A percentile compares a stretch with the other conserved stretches of the same genome.
These are phyloP conservation scores for Phyllopteryx taeniolatus DNA, from an alignment of 2,113 vertebrate species.

Conservation along the genomic window DNA sequence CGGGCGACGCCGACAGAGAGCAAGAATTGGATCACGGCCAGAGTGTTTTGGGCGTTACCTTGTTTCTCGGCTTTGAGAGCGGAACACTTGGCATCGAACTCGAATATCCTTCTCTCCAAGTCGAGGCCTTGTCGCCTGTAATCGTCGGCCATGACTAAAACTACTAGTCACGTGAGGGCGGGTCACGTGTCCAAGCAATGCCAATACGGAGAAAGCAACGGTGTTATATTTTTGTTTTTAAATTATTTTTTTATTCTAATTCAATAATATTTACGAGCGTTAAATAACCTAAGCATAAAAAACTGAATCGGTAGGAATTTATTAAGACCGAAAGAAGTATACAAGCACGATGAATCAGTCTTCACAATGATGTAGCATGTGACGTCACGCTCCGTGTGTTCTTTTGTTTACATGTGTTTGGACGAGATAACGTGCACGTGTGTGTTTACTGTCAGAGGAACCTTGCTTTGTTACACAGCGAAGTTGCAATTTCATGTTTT, in stretches of 20 bases:
- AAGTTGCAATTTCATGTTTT: not conserved
- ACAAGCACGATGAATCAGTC: not conserved
- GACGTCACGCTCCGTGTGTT: not conserved
- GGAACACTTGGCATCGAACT: conserved; percentile 77
- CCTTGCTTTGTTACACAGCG: not conserved
- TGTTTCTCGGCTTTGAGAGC: conserved; percentile 74
- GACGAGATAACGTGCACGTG: not conserved
- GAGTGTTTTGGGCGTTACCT: conserved; percentile 50
- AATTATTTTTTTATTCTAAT: not conserved
- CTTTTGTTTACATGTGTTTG: conserved; percentile 7
- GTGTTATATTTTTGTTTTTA: not conserved
- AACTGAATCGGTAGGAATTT: not conserved
- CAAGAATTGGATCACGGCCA: not conserved
- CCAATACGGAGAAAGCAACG: not conserved
- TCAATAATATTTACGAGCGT: not conserved
- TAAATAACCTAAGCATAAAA: not conserved
- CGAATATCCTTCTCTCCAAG: conserved; percentile 79
- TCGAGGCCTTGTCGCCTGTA: conserved; percentile 77
- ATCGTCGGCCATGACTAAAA: conserved; percentile 80
- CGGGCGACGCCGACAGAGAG: not conserved
- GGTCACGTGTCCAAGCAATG: conserved; percentile 63
- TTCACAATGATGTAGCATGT: not conserved
- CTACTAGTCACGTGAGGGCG: conserved; percentile 68
- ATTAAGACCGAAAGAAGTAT: not conserved
- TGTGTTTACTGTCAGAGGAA: not conserved